Evolutionary conservation across 2,113 vertebrate species (phyloP).

Genomic region (Corynorhinus townsendii): DNA sequence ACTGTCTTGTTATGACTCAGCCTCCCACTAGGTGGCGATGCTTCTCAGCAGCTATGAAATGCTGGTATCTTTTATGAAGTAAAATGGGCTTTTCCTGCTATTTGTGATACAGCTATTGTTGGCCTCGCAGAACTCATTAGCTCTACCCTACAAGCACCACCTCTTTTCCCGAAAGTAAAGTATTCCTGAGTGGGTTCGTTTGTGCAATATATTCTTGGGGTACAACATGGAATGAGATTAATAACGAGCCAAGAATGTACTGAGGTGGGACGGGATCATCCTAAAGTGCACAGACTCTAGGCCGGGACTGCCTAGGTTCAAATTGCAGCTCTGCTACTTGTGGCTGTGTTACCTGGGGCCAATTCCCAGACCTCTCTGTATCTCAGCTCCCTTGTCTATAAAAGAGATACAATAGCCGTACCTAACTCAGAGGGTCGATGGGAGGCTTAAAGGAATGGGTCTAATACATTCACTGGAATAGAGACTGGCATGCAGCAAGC

Average conservation of each 20-base stretch:
- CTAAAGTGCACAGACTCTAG: neutral
- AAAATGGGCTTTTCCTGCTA: neutral
- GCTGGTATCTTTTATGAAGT: neutral
- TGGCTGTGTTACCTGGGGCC: neutral
- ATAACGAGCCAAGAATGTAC: neutral
- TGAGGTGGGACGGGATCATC: fast-evolving
- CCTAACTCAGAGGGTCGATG: neutral
- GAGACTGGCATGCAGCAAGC: constrained; percentile 29
- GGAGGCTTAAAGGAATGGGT: neutral
- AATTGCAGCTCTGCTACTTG: neutral
- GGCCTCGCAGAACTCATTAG: neutral
- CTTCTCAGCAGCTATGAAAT: neutral
- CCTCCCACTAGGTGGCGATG: constrained; percentile 51
- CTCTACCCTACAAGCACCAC: neutral
- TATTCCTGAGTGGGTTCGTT: neutral
- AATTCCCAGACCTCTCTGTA: neutral
- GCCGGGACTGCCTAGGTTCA: neutral
- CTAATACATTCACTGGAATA: neutral
- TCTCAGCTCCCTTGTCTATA: neutral
- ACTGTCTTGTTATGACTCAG: neutral
- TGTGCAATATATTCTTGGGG: neutral
- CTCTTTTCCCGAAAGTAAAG: neutral
- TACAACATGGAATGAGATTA: neutral
- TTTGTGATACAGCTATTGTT: neutral
- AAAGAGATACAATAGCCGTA: neutral